Evolutionary conservation across 64 coral and sea anemone genomes (phyloP).

Genomic region (Montipora efflorescens): DNA sequence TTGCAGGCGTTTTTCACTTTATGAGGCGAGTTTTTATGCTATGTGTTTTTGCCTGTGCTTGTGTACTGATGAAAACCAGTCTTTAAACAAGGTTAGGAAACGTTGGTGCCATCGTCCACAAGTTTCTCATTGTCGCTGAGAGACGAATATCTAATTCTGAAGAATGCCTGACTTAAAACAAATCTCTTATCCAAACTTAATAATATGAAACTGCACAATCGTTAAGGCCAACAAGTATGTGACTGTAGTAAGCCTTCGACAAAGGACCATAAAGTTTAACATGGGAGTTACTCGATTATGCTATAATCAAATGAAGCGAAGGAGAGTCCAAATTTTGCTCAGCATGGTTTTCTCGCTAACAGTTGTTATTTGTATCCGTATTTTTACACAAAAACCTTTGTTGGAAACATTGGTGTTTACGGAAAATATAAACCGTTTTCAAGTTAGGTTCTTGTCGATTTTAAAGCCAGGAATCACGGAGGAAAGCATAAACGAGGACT

Average conservation of each 20-base stretch:
- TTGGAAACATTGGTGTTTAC: neutral
- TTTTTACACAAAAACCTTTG: neutral
- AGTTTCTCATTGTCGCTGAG: neutral
- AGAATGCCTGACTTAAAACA: neutral
- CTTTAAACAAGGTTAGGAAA: too few relatives aligned
- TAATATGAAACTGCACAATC: neutral
- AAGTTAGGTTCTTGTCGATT: neutral
- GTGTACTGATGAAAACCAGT: too few relatives aligned
- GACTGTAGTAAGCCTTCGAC: neutral
- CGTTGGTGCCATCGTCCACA: too few relatives aligned
- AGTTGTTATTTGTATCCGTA: neutral
- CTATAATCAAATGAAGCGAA: slow-evolving; percentile 20
- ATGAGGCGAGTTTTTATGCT: too few relatives aligned
- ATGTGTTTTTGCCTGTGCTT: too few relatives aligned
- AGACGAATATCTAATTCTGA: neutral
- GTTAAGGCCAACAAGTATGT: neutral
- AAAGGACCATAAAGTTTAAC: neutral
- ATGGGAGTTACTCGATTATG: slow-evolving; percentile 9
- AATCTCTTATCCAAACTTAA: neutral
- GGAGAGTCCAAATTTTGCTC: neutral
- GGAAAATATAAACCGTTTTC: neutral
- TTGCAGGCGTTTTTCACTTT: too few relatives aligned
- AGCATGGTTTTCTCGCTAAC: neutral
- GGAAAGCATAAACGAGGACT: too few relatives aligned
- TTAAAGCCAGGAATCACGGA: neutral